Percentiles rank a stretch among this genome's conserved stretches.
Conservation (phyloP, 2,113 vertebrate genomes). For the Melozone crissalis region DNA sequence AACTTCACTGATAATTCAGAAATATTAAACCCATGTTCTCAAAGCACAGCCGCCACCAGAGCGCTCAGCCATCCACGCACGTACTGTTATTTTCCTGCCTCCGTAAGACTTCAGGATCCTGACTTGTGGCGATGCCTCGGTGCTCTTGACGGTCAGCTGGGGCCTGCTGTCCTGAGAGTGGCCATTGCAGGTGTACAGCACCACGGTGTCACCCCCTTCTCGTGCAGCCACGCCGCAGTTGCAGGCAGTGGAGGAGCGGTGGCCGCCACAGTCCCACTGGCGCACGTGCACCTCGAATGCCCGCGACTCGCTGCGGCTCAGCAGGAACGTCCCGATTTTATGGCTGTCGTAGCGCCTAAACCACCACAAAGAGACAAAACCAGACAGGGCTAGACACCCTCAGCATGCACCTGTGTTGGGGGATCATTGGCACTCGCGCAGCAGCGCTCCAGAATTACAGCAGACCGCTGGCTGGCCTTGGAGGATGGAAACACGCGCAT, state of each 20-base stretch:
- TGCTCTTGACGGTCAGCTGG: conserved; percentile 66
- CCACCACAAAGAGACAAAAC: not conserved
- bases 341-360: conserved; percentile 76
- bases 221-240: conserved; percentile 69
- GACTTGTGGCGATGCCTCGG: not conserved
- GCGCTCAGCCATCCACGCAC: not conserved
- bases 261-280: conserved; percentile 79
- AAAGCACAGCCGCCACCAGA: not conserved
- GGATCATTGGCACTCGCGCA: not conserved
- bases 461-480: not conserved
- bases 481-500: not conserved
- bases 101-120: conserved; percentile 78
- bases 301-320: conserved; percentile 68
- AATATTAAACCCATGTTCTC: not conserved
- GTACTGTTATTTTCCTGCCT: conserved; percentile 83
- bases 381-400: not conserved
- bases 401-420: too few relatives aligned
- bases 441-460: not conserved
- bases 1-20: not conserved
- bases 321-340: conserved; percentile 77
- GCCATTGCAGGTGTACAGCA: conserved; percentile 79
- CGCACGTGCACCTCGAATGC: conserved; percentile 77
- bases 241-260: conserved; percentile 68
- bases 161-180: conserved; percentile 70
- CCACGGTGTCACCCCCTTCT: conserved; percentile 70